These are phyloP conservation scores for Gymnarchus niloticus DNA, from an alignment of 2,113 vertebrate genomes.

Conservation along the genomic window DNA sequence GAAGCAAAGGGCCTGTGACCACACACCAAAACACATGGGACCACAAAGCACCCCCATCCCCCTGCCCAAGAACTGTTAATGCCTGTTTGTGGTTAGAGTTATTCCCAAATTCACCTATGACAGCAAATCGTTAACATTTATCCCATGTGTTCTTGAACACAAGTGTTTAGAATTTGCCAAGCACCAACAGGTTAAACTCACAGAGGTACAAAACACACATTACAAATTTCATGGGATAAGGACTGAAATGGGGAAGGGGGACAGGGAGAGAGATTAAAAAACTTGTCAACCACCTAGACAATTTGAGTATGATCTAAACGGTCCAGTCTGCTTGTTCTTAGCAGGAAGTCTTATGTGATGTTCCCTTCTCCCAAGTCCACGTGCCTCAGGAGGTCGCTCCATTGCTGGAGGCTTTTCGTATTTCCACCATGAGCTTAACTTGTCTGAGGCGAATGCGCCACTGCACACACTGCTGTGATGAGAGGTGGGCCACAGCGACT, in stretches of 20 bases:
- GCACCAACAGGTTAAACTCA: conserved; percentile 3
- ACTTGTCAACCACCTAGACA: not conserved
- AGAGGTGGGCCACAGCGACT: not conserved
- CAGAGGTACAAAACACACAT: conserved; percentile 5
- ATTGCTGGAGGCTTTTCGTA: not conserved
- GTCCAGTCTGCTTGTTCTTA: not conserved
- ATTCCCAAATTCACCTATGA: conserved; percentile 1
- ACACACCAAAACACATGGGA: not conserved
- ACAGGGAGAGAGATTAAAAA: not conserved
- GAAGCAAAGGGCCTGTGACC: conserved; percentile 1
- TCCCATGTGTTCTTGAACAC: not conserved
- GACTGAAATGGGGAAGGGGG: not conserved
- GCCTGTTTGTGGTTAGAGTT: not conserved
- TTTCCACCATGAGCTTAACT: not conserved
- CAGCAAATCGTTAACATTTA: conserved; percentile 7
- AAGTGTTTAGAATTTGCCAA: not conserved
- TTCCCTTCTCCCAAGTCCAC: not conserved
- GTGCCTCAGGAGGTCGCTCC: not conserved
- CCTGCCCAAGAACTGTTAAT: conserved; percentile 11
- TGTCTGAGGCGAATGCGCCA: not conserved
- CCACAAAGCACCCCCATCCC: not conserved
- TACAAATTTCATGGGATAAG: not conserved
- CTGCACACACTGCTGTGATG: not conserved
- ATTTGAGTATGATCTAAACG: not conserved
- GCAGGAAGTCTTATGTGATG: not conserved